A percentile compares a stretch with the other conserved stretches of the same genome.
Conservation (phyloP, 2,888 invertebrate genomes). For the Pyrrhia umbra region DNA sequence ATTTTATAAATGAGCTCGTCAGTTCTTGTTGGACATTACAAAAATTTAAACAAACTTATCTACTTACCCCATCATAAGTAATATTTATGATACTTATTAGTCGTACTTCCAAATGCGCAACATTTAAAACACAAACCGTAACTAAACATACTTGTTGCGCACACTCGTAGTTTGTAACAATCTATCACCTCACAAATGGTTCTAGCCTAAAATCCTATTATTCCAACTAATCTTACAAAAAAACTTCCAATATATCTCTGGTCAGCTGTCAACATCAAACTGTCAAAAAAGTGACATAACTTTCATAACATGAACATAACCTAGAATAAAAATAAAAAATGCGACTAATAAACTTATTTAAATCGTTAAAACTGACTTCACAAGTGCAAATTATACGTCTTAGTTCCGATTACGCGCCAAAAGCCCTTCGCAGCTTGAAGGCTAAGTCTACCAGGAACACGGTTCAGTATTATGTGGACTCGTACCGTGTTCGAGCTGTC, state of each 20-base stretch:
- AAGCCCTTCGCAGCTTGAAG: conserved; percentile 82
- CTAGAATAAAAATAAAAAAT: conserved; percentile 57
- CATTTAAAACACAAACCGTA: too few species aligned
- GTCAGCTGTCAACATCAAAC: conserved; percentile 15
- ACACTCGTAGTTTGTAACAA: too few species aligned
- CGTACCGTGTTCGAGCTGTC: conserved; percentile 91
- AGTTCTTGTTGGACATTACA: too few species aligned
- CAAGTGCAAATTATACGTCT: conserved; percentile 58
- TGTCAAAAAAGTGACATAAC: conserved; percentile 16
- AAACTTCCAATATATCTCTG: neutral
- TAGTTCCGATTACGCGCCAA: conserved; percentile 76
- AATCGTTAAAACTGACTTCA: conserved; percentile 56
- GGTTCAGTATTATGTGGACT: conserved; percentile 93
- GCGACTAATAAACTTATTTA: conserved; percentile 65
- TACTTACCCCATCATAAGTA: too few species aligned
- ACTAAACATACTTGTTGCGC: too few species aligned
- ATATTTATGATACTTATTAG: too few species aligned
- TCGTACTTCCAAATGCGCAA: too few species aligned
- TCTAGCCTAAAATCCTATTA: neutral
- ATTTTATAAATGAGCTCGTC: too few species aligned
- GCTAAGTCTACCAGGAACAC: conserved; percentile 79
- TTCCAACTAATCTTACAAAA: neutral
- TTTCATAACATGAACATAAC: conserved; percentile 56
- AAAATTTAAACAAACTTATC: too few species aligned
- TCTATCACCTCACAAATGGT: neutral